phyloP scores from a whole-genome alignment of 2,888 invertebrate genomes.

The Boloria euphrosyne region DNA sequence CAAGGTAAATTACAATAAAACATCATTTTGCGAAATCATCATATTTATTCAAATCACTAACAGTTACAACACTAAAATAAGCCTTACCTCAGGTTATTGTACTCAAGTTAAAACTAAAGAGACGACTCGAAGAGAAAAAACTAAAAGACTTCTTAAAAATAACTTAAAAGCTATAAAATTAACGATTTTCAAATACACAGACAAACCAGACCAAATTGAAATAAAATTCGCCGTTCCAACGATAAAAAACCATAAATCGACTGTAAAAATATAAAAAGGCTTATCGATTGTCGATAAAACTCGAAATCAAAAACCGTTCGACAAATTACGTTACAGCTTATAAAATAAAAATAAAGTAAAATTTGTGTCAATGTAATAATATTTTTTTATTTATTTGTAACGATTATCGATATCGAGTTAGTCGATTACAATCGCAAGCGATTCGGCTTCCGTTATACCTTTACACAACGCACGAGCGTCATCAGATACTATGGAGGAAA shows the following conservation, averaged over 20 bases:
- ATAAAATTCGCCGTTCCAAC: not conserved
- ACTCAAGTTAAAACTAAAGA: constrained; percentile 61
- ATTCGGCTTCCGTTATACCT: not conserved
- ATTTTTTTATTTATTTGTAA: not conserved
- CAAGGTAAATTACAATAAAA: constrained; percentile 45
- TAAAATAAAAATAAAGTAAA: too few relatives aligned
- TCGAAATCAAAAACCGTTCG: constrained; percentile 10
- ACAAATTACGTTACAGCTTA: not conserved
- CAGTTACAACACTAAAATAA: constrained; percentile 61
- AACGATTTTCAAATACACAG: constrained; percentile 20
- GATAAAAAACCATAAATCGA: constrained; percentile 8
- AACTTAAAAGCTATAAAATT: constrained; percentile 27
- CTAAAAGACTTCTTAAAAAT: constrained; percentile 28
- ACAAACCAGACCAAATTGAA: constrained; percentile 18
- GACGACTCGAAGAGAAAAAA: constrained; percentile 17
- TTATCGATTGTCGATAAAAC: constrained; percentile 6
- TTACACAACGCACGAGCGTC: not conserved
- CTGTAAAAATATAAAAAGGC: constrained; percentile 6
- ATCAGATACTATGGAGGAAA: constrained; percentile 16
- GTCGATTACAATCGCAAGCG: constrained; percentile 3
- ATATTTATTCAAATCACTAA: constrained; percentile 69
- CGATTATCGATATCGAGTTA: constrained; percentile 20
- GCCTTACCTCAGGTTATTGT: constrained; percentile 58
- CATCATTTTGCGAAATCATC: constrained; percentile 60
- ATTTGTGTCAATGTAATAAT: too few relatives aligned